A percentile compares a stretch with the other conserved stretches of the same genome.
Conservation (phyloP, 2,888 invertebrate genomes). For the Heliconius cydno region DNA sequence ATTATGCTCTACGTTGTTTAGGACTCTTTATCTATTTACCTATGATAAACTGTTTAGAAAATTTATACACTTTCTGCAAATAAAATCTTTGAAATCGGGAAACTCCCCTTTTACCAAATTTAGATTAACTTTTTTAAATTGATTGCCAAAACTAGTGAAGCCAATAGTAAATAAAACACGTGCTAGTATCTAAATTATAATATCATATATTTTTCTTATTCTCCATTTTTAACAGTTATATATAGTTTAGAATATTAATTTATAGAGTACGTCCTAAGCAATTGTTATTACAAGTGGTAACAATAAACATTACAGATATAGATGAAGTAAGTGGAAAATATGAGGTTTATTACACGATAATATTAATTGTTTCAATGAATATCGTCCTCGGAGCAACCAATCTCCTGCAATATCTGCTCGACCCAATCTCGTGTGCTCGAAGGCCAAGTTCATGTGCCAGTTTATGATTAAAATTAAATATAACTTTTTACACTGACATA, state of each 20-base stretch:
- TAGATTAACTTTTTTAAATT: not conserved
- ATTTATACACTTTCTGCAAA: too few relatives aligned
- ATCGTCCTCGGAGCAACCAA: constrained; percentile 54
- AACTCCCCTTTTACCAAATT: too few relatives aligned
- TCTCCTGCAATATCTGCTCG: constrained; percentile 56
- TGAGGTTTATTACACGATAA: constrained; percentile 46
- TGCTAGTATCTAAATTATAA: too few relatives aligned
- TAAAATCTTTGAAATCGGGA: too few relatives aligned
- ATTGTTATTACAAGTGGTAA: constrained; percentile 19
- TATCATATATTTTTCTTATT: too few relatives aligned
- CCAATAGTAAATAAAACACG: not conserved
- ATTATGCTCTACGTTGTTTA: too few relatives aligned
- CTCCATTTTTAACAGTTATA: not conserved
- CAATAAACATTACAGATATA: constrained; percentile 24
- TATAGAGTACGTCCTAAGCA: not conserved
- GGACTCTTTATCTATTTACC: too few relatives aligned
- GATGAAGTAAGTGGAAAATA: constrained; percentile 34
- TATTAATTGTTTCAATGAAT: constrained; percentile 61
- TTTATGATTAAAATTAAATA: constrained; percentile 30
- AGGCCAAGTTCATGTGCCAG: constrained; percentile 70
- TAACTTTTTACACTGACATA: constrained; percentile 21
- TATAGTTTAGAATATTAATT: not conserved
- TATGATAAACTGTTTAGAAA: too few relatives aligned
- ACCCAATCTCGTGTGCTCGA: constrained; percentile 60
- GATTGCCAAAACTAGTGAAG: not conserved